A percentile compares a stretch with the other conserved stretches of the same genome.
These are phyloP conservation scores for Sebastes fasciatus DNA, from an alignment of 2,113 vertebrate species.

Conservation along the genomic window DNA sequence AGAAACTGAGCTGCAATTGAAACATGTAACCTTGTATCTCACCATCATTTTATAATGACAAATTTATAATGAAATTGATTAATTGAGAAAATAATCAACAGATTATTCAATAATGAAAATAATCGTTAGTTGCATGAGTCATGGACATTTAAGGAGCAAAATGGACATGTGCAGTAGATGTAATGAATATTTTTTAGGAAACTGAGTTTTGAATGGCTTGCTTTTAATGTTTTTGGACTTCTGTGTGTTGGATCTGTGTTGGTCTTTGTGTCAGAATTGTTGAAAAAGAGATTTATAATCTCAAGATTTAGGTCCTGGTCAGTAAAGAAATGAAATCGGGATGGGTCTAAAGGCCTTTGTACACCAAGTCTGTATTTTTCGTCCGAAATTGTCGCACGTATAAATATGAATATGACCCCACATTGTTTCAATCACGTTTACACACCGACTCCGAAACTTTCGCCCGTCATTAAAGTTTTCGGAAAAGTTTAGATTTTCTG, in stretches of 20 bases:
- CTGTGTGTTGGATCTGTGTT: background rate
- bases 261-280: background rate
- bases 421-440: too few relatives aligned
- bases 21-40: background rate
- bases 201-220: background rate
- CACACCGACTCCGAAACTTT: too few relatives aligned
- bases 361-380: too few relatives aligned
- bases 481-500: too few relatives aligned
- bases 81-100: background rate
- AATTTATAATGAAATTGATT: background rate
- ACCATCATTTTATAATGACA: background rate
- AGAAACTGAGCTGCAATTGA: background rate
- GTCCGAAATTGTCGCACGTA: too few relatives aligned
- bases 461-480: too few relatives aligned
- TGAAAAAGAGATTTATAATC: background rate
- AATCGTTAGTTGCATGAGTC: background rate
- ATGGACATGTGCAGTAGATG: background rate
- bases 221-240: background rate
- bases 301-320: background rate
- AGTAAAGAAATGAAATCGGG: background rate
- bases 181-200: background rate
- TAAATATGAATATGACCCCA: too few relatives aligned
- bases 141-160: background rate
- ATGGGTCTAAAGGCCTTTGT: background rate
- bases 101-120: background rate